Evolutionary conservation across 2,888 invertebrate genomes (phyloP).

Genomic region (Leptinotarsa tumamoca): DNA sequence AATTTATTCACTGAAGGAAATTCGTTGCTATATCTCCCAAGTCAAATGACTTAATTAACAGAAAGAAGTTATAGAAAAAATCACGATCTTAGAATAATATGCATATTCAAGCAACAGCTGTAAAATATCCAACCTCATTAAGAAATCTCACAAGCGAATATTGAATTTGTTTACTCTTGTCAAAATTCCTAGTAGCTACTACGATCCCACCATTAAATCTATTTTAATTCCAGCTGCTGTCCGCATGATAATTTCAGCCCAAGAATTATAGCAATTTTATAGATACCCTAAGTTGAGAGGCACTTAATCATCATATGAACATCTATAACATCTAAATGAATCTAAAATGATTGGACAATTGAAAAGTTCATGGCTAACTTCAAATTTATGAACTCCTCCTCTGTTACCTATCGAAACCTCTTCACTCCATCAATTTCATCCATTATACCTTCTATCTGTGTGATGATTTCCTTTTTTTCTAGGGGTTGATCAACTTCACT

Average conservation of each 20-base stretch:
- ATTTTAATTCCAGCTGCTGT: slow-evolving; percentile 36
- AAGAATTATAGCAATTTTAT: slow-evolving; percentile 41
- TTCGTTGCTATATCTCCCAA: neutral
- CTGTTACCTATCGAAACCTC: neutral
- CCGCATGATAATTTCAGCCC: slow-evolving; percentile 34
- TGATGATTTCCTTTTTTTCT: slow-evolving; percentile 38
- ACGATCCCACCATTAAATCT: slow-evolving; percentile 35
- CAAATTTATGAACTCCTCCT: neutral
- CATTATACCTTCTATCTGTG: slow-evolving; percentile 26
- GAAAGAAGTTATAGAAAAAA: neutral
- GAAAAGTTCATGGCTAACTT: neutral
- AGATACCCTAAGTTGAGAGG: slow-evolving; percentile 38
- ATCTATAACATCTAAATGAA: slow-evolving; percentile 35
- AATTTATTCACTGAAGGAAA: neutral
- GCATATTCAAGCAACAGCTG: slow-evolving; percentile 3
- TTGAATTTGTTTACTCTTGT: slow-evolving; percentile 14
- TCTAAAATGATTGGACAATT: slow-evolving; percentile 33
- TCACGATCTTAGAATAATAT: slow-evolving; percentile 1
- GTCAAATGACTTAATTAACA: neutral
- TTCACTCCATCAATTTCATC: neutral
- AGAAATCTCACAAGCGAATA: slow-evolving; percentile 15
- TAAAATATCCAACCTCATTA: slow-evolving; percentile 11
- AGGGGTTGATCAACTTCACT: slow-evolving; percentile 41
- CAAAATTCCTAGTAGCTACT: slow-evolving; percentile 16
- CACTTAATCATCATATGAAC: slow-evolving; percentile 39